These are phyloP conservation scores for Forficula auricularia DNA, from an alignment of 1,140 invertebrate species.

Conservation along the genomic window DNA sequence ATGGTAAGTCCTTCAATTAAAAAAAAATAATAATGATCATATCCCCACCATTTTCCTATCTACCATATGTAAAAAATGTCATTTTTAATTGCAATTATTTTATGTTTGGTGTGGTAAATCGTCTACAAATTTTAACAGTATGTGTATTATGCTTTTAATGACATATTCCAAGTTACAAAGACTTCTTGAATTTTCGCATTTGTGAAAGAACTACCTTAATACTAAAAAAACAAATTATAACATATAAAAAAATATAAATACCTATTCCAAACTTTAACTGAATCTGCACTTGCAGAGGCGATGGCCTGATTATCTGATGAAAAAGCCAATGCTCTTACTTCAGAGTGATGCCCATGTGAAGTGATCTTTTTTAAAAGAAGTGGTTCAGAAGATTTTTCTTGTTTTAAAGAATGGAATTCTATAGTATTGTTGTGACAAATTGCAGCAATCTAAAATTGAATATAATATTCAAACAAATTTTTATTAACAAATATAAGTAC, in stretches of 20 bases:
- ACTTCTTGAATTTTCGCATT: no score
- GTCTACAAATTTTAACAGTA: no score
- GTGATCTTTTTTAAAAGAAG: conserved; percentile 34
- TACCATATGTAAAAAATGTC: no score
- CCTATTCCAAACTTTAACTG: conserved; percentile 88
- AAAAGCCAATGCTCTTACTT: conserved; percentile 71
- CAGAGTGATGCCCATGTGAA: conserved; percentile 66
- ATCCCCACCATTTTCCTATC: no score
- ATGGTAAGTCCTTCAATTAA: no score
- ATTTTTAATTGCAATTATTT: no score
- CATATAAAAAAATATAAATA: conserved; percentile 21
- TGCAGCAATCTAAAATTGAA: conserved; percentile 27
- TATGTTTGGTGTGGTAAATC: no score
- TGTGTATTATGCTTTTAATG: no score
- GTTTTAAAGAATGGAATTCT: conserved; percentile 39
- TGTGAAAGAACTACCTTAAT: no score
- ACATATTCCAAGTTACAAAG: no score
- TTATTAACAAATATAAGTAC: not conserved
- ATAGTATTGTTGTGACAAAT: conserved; percentile 50
- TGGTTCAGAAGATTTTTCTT: conserved; percentile 31
- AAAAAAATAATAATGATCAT: no score
- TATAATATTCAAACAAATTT: not conserved
- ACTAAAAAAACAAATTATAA: no score
- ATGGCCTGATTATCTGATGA: conserved; percentile 79
- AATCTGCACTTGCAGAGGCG: conserved; percentile 67